phyloP scores from a whole-genome alignment of 2,888 invertebrate species.

The Chrysopilus asiliformis region DNA sequence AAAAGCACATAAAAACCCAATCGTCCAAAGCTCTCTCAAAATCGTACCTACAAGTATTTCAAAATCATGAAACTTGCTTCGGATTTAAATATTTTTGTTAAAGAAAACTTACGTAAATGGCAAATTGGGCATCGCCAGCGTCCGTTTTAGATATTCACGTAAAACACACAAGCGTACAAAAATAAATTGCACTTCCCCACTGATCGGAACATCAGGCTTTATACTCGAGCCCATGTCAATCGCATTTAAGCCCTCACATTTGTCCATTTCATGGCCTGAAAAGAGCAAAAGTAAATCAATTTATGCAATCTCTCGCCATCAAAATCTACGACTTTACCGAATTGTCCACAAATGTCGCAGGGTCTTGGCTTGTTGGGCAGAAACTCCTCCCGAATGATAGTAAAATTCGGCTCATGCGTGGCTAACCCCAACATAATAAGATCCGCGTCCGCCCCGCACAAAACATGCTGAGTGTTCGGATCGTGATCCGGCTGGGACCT shows the following conservation, averaged over 20 bases:
- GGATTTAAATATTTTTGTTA: background rate
- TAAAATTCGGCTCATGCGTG: constrained; percentile 98
- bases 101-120: constrained; percentile 50
- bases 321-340: constrained; percentile 37
- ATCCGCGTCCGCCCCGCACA: constrained; percentile 98
- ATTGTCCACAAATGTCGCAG: constrained; percentile 87
- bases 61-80: background rate
- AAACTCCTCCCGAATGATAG: constrained; percentile 97
- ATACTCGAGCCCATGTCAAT: constrained; percentile 40
- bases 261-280: constrained; percentile 77
- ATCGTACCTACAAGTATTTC: constrained; percentile 46
- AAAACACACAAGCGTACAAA: constrained; percentile 87
- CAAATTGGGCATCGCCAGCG: constrained; percentile 78
- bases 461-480: constrained; percentile 93
- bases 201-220: constrained; percentile 43
- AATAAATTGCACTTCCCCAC: constrained; percentile 73
- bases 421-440: constrained; percentile 96
- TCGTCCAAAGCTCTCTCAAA: constrained; percentile 94
- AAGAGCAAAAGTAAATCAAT: background rate
- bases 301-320: background rate
- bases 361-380: constrained; percentile 92
- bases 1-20: constrained; percentile 99
- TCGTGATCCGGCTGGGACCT: constrained; percentile 90
- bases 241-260: constrained; percentile 64
- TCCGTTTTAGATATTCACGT: constrained; percentile 83